Base-by-base conservation (phyloP, 2,888 invertebrate genomes). In the Folsomia manolachei region DNA sequence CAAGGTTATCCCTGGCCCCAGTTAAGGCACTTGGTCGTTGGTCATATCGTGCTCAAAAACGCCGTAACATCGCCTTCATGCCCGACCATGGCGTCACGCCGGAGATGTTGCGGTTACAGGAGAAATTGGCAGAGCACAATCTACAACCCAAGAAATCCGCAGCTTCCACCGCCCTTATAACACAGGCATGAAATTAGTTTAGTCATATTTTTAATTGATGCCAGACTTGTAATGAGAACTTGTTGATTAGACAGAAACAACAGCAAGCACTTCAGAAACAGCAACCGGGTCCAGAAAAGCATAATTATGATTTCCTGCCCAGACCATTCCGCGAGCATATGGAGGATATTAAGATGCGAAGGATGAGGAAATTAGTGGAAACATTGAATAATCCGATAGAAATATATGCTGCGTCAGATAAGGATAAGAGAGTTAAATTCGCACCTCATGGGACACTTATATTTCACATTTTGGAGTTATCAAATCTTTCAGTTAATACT, bases 381-480 rank as follows among this genome's bases (percentile, higher is more conserved):
- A 69, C 73, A 24, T 71, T 74, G 63, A 75, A 77, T 63, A 67
- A 65, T n/a, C 53, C 67, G 14, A 69, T 71, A 9, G 72, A 74
- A n/a, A 71, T 71, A 2, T 69, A 70, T 21, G 67, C 66, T 1
- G 72, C 75, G 61, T 69, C 75, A 2, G 75, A 73, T 14, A 27
- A 51, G 25, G 78, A 77, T 67, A 62, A 53, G 9, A 63, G 75
- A 19, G 70, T 78, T 2, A 71, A 72, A 24, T 70, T 75, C 0
- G 65, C 73, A 1, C 75, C 77, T 21, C 67, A 70, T 62, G 79
- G 77, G 4, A 67, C 73, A 1, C 70, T 79, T 1, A 74, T 66
- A n/a, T 74, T 79, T 52, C 79, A 79, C 62, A 63, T 71, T 23
- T 66, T 79, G 24, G 79, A 79, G 39, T n/a, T 79, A 0, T 25